Conservation (phyloP, 2,888 invertebrate genomes). For the Dasysyrphus albostriatus region DNA sequence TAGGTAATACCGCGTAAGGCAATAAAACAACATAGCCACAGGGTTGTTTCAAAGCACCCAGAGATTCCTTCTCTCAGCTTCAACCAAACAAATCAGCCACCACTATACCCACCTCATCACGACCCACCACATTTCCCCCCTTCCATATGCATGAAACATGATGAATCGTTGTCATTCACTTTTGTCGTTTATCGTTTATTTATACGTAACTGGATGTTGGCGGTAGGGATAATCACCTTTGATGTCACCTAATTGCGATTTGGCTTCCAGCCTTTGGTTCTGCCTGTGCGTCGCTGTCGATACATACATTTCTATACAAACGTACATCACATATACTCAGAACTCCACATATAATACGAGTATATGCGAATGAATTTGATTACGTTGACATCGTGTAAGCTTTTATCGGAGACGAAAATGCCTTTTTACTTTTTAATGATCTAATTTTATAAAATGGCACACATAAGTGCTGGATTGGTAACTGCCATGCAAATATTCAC, state of each 20-base stretch:
- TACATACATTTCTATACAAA: background rate
- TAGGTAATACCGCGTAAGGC: conserved; percentile 9
- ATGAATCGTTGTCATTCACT: conserved; percentile 73
- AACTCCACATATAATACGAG: background rate
- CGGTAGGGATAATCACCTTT: conserved; percentile 75
- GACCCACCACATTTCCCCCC: background rate
- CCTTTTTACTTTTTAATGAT: conserved; percentile 76
- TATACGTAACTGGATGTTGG: conserved; percentile 56
- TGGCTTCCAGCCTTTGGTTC: conserved; percentile 62
- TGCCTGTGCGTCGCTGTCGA: too few relatives aligned
- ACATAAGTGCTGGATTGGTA: conserved; percentile 73
- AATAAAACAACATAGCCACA: conserved; percentile 71
- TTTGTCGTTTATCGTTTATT: conserved; percentile 72
- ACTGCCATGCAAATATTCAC: conserved; percentile 70
- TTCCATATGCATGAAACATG: conserved; percentile 69
- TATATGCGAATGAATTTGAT: conserved; percentile 60
- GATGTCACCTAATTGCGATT: conserved; percentile 76
- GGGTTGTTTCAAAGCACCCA: conserved; percentile 63
- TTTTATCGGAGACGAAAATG: conserved; percentile 49
- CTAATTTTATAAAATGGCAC: conserved; percentile 75
- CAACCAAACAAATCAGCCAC: background rate
- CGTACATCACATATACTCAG: background rate
- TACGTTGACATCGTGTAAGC: conserved; percentile 58
- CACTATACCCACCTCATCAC: background rate
- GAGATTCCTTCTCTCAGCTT: background rate